Conservation (phyloP, 2,797 vertebrate genomes). For the Chromis chromis region DNA sequence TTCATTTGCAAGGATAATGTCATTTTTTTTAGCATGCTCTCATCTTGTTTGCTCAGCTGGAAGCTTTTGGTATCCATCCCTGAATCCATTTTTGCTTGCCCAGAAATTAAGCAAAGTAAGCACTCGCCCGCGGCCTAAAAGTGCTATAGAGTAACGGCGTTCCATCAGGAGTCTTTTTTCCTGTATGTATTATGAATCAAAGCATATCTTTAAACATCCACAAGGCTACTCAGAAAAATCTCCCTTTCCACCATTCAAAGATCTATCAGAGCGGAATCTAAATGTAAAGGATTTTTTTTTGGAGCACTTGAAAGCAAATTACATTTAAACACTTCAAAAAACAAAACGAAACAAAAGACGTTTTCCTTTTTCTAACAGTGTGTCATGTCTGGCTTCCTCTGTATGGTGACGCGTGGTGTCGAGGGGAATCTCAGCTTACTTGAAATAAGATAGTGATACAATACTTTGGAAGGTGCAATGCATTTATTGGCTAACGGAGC, state of each 20-base stretch:
- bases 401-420: slow-evolving; percentile 10
- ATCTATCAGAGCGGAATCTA: neutral
- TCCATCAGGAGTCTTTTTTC: slow-evolving; percentile 29
- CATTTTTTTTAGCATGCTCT: slow-evolving; percentile 33
- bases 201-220: slow-evolving; percentile 26
- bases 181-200: slow-evolving; percentile 36
- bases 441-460: slow-evolving; percentile 62
- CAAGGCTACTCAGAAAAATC: neutral
- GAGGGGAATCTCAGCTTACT: slow-evolving; percentile 72
- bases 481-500: slow-evolving; percentile 49
- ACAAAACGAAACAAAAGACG: neutral
- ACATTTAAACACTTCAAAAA: slow-evolving; percentile 12
- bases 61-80: slow-evolving; percentile 61
- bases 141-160: slow-evolving; percentile 18
- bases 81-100: slow-evolving; percentile 52
- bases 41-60: slow-evolving; percentile 75
- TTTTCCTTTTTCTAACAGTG: slow-evolving; percentile 17
- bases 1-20: slow-evolving; percentile 64
- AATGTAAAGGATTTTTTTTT: slow-evolving; percentile 28
- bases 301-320: slow-evolving; percentile 10
- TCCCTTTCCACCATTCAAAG: slow-evolving; percentile 14
- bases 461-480: slow-evolving; percentile 50
- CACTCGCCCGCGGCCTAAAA: slow-evolving; percentile 51
- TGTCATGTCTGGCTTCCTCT: slow-evolving; percentile 33
- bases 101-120: slow-evolving; percentile 65